These are phyloP conservation scores for Pantelozetes paolii DNA, from an alignment of 2,888 invertebrate genomes.

Conservation along the genomic window DNA sequence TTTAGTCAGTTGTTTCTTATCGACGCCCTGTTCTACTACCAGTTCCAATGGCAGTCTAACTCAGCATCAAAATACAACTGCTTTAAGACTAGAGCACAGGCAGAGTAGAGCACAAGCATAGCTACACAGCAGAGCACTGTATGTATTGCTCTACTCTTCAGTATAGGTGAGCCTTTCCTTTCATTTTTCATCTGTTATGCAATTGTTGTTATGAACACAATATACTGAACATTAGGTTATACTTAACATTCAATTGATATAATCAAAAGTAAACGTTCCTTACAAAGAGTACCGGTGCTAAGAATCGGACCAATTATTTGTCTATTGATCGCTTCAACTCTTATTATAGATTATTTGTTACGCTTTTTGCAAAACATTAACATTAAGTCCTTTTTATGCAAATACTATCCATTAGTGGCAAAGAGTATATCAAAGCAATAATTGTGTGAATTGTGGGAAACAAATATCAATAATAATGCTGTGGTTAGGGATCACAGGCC, in stretches of 20 bases:
- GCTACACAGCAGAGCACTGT: not conserved
- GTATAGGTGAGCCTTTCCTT: not conserved
- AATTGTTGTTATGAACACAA: slow-evolving; percentile 22
- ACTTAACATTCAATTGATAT: slow-evolving; percentile 25
- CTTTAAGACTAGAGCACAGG: slow-evolving; percentile 16
- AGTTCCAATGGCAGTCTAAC: slow-evolving; percentile 25
- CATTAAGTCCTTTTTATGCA: not conserved
- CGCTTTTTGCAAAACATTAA: not conserved
- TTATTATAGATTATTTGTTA: slow-evolving; percentile 31
- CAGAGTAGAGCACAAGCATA: not conserved
- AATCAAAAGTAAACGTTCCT: slow-evolving; percentile 33
- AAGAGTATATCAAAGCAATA: not conserved
- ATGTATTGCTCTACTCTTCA: not conserved
- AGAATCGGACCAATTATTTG: slow-evolving; percentile 25
- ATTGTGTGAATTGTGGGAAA: not conserved
- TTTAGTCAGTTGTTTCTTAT: slow-evolving; percentile 37
- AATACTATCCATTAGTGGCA: not conserved
- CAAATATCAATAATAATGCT: slow-evolving; percentile 3
- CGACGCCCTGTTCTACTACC: slow-evolving; percentile 27
- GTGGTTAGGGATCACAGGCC: slow-evolving; percentile 1
- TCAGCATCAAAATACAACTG: slow-evolving; percentile 7
- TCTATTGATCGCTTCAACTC: slow-evolving; percentile 29
- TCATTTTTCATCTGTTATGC: slow-evolving; percentile 24
- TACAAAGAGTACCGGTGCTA: not conserved
- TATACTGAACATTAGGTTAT: slow-evolving; percentile 13